Evolutionary conservation across 2,888 invertebrate genomes (phyloP).

Genomic region (Falcaria lacertinaria): DNA sequence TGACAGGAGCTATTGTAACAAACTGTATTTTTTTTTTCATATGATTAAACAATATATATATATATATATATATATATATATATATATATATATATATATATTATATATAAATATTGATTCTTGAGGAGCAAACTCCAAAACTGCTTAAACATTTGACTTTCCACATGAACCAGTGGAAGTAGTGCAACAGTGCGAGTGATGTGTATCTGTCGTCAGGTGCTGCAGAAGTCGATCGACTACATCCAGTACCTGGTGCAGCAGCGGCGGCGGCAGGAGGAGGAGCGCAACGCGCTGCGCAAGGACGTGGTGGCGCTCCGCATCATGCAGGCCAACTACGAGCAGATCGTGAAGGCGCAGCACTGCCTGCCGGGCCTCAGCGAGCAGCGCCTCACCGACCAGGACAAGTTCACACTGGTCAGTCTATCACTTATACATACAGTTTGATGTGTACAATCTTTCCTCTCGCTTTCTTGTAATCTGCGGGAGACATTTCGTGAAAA

Average conservation of each 20-base stretch:
- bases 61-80: too few species aligned
- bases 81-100: too few species aligned
- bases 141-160: constrained; percentile 7
- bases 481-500: too few species aligned
- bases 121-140: too few species aligned
- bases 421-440: neutral
- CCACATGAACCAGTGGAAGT: constrained; percentile 9
- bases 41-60: too few species aligned
- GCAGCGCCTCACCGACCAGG: constrained; percentile 94
- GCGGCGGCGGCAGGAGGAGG: constrained; percentile 97
- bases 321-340: constrained; percentile 96
- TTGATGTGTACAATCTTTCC: neutral
- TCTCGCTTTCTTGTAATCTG: too few species aligned
- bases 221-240: constrained; percentile 96
- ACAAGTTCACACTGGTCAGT: constrained; percentile 97
- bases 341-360: constrained; percentile 97
- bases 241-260: constrained; percentile 95
- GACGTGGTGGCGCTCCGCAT: constrained; percentile 96
- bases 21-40: too few species aligned
- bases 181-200: constrained; percentile 7
- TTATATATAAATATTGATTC: too few species aligned
- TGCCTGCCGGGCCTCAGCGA: constrained; percentile 93
- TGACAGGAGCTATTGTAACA: too few species aligned
- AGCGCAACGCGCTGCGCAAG: constrained; percentile 91
- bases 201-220: constrained; percentile 68